phyloP scores from a whole-genome alignment of 2,113 vertebrate species.

The Ranitomeya variabilis region DNA sequence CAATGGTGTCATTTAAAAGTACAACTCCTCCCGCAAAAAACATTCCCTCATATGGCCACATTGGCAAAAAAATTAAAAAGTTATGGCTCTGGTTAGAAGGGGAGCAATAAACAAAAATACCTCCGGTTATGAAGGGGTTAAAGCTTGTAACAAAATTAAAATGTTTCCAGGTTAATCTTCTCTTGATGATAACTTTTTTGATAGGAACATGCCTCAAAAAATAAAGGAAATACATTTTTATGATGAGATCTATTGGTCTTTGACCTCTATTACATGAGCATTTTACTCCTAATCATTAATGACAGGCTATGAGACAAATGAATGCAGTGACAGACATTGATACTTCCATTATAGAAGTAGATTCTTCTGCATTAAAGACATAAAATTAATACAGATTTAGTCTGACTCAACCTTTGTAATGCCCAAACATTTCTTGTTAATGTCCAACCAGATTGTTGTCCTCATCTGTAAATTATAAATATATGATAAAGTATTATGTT shows the following conservation, averaged over 20 bases:
- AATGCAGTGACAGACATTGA: not conserved
- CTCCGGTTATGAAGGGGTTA: too few relatives aligned
- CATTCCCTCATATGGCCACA: too few relatives aligned
- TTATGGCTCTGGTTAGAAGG: too few relatives aligned
- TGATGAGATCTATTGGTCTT: conserved; percentile 3
- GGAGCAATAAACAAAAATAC: too few relatives aligned
- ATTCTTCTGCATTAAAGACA: not conserved
- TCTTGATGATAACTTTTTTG: not conserved
- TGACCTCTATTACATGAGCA: not conserved
- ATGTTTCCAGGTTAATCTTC: not conserved
- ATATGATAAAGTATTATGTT: too few relatives aligned
- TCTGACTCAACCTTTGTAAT: too few relatives aligned
- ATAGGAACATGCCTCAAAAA: not conserved
- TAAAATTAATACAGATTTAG: not conserved
- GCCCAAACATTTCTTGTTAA: too few relatives aligned
- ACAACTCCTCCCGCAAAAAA: too few relatives aligned
- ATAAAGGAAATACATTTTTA: not conserved
- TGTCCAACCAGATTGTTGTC: too few relatives aligned
- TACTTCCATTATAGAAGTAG: not conserved
- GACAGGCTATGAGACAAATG: not conserved
- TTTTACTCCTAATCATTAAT: not conserved
- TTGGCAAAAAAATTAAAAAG: too few relatives aligned
- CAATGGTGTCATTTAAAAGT: too few relatives aligned
- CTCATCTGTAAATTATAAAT: too few relatives aligned
- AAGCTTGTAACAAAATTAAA: not conserved